A percentile compares a stretch with the other conserved stretches of the same genome.
Conservation (phyloP, 2,888 invertebrate species). For the Trichopria drosophilae region DNA sequence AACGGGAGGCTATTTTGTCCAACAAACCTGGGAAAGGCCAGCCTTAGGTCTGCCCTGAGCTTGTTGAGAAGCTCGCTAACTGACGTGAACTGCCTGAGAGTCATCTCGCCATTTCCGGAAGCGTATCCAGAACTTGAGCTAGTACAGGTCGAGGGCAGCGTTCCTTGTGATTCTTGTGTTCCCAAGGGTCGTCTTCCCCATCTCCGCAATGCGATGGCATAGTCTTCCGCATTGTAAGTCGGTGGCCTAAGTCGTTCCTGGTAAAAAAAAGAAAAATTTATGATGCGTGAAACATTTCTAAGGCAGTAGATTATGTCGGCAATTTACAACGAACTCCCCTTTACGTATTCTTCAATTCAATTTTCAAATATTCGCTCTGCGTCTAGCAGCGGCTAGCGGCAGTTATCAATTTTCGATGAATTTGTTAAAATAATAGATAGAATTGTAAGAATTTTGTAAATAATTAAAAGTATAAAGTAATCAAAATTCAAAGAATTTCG, state of each 20-base stretch:
- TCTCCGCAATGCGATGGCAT: constrained; percentile 77
- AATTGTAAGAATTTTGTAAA: too few relatives aligned
- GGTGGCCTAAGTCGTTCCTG: constrained; percentile 85
- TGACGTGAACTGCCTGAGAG: constrained; percentile 81
- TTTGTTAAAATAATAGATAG: too few relatives aligned
- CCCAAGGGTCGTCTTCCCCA: constrained; percentile 71
- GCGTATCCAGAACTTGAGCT: constrained; percentile 59
- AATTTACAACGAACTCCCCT: constrained; percentile 13
- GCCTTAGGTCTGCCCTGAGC: constrained; percentile 79
- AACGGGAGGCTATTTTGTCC: constrained; percentile 19
- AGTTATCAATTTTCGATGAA: too few relatives aligned
- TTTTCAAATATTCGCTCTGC: too few relatives aligned
- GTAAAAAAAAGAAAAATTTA: constrained; percentile 6
- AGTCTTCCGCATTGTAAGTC: constrained; percentile 89
- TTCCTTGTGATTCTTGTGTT: constrained; percentile 51
- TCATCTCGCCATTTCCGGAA: constrained; percentile 74
- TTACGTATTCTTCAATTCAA: too few relatives aligned
- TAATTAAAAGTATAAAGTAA: too few relatives aligned
- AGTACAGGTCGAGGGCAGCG: constrained; percentile 53
- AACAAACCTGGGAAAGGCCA: constrained; percentile 83
- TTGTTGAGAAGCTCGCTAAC: constrained; percentile 86
- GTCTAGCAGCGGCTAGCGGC: too few relatives aligned
- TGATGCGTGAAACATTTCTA: constrained; percentile 12
- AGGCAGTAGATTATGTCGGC: constrained; percentile 25
- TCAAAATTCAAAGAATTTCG: too few relatives aligned